phyloP scores from a whole-genome alignment of 1,140 invertebrate genomes.

The Odontomachus brunneus region DNA sequence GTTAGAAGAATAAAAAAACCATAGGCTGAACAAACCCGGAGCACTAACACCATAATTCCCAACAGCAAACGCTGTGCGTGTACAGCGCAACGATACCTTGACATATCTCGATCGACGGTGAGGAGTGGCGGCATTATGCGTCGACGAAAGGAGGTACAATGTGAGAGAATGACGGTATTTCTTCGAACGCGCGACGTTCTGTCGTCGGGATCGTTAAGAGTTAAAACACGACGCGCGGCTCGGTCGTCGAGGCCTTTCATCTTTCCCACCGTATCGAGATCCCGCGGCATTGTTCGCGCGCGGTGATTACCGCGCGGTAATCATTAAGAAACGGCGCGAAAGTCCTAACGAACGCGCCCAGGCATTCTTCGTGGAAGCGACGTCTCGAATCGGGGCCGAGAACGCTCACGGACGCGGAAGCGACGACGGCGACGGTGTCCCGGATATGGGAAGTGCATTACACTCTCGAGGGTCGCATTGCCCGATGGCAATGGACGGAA shows the following conservation, averaged over 20 bases:
- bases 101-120: neutral
- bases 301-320: slow-evolving; percentile 44
- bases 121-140: neutral
- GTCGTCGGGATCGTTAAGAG: slow-evolving; percentile 12
- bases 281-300: slow-evolving; percentile 33
- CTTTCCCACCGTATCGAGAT: slow-evolving; percentile 39
- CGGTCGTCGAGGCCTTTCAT: slow-evolving; percentile 23
- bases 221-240: slow-evolving; percentile 9
- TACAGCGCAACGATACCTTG: neutral
- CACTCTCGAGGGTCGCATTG: slow-evolving; percentile 60
- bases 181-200: slow-evolving; percentile 10
- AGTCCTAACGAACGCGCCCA: slow-evolving; percentile 7
- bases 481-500: slow-evolving; percentile 58
- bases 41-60: too few relatives aligned
- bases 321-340: slow-evolving; percentile 41
- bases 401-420: too few relatives aligned
- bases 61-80: neutral
- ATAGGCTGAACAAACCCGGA: neutral
- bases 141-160: neutral
- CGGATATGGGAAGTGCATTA: slow-evolving; percentile 48
- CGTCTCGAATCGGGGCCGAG: neutral
- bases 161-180: neutral
- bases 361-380: slow-evolving; percentile 23
- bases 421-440: neutral
- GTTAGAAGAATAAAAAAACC: too few relatives aligned